Evolutionary conservation across 2,113 vertebrate species (phyloP).

Genomic region (Megaceryle maxima): DNA sequence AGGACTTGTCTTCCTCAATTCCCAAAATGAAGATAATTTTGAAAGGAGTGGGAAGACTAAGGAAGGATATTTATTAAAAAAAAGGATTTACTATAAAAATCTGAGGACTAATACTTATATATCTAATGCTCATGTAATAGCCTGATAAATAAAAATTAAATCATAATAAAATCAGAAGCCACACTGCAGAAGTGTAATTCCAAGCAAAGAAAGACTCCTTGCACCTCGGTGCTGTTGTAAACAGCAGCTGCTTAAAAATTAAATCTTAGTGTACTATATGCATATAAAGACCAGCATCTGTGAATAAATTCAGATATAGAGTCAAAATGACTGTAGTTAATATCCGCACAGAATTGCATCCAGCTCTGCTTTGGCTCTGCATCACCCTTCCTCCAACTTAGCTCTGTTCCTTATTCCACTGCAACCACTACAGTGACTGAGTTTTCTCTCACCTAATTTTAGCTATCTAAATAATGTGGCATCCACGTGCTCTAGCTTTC

Average conservation of each 20-base stretch:
- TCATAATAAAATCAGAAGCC: background rate
- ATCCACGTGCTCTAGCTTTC: background rate
- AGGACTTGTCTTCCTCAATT: background rate
- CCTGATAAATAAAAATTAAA: background rate
- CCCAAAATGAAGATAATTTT: background rate
- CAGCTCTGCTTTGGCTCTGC: background rate
- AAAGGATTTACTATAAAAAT: background rate
- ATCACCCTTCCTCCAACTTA: background rate
- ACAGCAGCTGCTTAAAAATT: background rate
- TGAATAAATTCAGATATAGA: background rate
- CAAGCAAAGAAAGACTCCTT: background rate
- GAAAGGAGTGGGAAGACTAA: background rate
- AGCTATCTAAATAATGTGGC: background rate
- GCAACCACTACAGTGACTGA: background rate
- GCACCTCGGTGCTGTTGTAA: background rate
- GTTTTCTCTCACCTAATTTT: background rate
- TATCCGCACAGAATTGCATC: background rate
- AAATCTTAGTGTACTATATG: background rate
- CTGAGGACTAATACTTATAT: background rate
- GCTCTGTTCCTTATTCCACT: background rate
- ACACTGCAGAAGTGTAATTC: background rate
- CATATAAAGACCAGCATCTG: background rate
- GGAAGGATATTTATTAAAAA: background rate
- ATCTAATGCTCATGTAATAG: background rate
- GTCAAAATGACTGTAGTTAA: background rate